Percentiles rank a stretch among this genome's conserved stretches.
These are phyloP conservation scores for Odontamblyopus lacepedii DNA, from an alignment of 2,797 vertebrate species.

Conservation along the genomic window DNA sequence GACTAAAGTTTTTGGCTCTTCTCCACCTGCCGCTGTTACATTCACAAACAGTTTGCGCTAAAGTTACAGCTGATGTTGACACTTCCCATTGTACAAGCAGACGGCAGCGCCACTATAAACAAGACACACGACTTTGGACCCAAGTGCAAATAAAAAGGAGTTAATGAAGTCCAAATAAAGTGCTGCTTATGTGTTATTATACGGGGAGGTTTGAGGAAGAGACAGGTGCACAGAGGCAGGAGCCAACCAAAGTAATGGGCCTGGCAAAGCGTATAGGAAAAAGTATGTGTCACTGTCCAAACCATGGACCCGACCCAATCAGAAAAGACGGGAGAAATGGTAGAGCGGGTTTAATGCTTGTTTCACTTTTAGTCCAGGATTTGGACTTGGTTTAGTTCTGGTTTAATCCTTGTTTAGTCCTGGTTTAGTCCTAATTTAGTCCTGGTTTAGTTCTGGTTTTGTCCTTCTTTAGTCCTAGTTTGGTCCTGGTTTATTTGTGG, in stretches of 20 bases:
- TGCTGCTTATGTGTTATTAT: constrained; percentile 2
- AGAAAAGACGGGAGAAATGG: not conserved
- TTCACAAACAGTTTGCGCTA: constrained; percentile 41
- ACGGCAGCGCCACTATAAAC: constrained; percentile 16
- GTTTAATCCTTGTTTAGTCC: too few relatives aligned
- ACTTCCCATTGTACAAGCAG: constrained; percentile 15
- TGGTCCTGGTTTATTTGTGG: too few relatives aligned
- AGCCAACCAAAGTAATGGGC: not conserved
- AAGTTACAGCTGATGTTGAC: constrained; percentile 25
- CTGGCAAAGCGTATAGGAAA: not conserved
- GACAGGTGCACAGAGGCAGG: not conserved
- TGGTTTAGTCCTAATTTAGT: too few relatives aligned
- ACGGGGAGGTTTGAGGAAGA: not conserved
- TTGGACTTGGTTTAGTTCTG: too few relatives aligned
- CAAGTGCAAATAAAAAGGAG: not conserved
- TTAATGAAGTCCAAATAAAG: not conserved
- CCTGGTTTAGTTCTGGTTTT: too few relatives aligned
- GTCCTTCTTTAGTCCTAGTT: not conserved
- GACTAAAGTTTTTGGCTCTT: too few relatives aligned
- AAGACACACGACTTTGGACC: not conserved
- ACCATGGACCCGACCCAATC: not conserved
- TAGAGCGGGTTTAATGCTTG: too few relatives aligned
- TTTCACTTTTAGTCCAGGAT: too few relatives aligned
- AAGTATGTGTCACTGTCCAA: not conserved
- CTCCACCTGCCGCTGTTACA: constrained; percentile 24